phyloP scores from a whole-genome alignment of 1,140 invertebrate genomes.

The Pseudachorutes palmiensis region DNA sequence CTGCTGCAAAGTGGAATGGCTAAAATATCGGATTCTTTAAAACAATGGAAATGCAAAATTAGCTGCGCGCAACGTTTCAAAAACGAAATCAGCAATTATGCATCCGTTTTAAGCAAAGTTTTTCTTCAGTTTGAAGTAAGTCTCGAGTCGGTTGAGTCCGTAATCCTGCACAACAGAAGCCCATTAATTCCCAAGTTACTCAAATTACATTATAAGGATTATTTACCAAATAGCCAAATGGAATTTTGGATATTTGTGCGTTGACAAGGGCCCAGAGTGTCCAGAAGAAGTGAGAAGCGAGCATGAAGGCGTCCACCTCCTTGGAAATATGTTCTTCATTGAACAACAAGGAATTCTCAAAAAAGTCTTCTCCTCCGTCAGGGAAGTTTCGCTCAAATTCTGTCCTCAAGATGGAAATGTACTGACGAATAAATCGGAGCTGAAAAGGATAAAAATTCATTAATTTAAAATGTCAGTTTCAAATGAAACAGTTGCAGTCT shows the following conservation, averaged over 20 bases:
- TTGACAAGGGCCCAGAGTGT: constrained; percentile 83
- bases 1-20: no score
- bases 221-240: constrained; percentile 88
- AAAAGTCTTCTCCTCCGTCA: constrained; percentile 33
- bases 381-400: constrained; percentile 33
- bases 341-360: constrained; percentile 25
- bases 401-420: constrained; percentile 35
- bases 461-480: background rate
- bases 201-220: no score
- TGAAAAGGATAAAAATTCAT: constrained; percentile 32
- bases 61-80: no score
- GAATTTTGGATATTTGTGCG: constrained; percentile 74
- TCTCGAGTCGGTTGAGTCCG: constrained; percentile 31
- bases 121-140: constrained; percentile 30
- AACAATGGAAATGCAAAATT: no score
- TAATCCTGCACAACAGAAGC: constrained; percentile 27
- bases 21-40: no score
- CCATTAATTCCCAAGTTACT: no score
- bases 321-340: constrained; percentile 50
- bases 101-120: background rate
- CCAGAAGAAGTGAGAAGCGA: constrained; percentile 91
- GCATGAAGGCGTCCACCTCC: constrained; percentile 71
- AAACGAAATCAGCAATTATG: background rate
- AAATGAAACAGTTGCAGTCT: background rate
- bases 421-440: constrained; percentile 42